Evolutionary conservation across 2,113 vertebrate genomes (phyloP), one percentile per base, ranked within the genome.

Genomic region (Girardinichthys multiradiatus): DNA sequence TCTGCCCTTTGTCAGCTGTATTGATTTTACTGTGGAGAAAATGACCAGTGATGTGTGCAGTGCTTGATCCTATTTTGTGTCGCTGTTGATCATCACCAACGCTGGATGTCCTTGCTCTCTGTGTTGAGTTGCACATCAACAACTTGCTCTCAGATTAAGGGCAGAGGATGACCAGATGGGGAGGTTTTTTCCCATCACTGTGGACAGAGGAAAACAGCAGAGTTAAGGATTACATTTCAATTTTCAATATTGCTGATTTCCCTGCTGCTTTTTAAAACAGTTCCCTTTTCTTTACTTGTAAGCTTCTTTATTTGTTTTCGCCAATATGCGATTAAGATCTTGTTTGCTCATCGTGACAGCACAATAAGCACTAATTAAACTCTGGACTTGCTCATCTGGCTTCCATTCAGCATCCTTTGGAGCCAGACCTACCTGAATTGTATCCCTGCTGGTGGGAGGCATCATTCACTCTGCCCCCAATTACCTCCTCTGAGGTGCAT

Each of bases 401-500:
- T 2, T 70, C 57, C 5, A 12, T 62, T 77, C 57, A 30, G 57
- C 68, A 48, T 68, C 74, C 72, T 81, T 19, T 61, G 45, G 30
- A 71, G 48, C 48, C 14, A 68, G 63, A 57, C 29, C 64, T 30
- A 74, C 65, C 45, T 82, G 82, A 37, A 75, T 69, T 64, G 68
- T 45, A 14, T 78, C 66, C 63, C 2, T 21, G 28, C 54, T 30
- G 12, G 65, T 64, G 45, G 76, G 84, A 77, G 63, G 48, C 80
- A 90, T 90, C 84, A 29, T 66, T 91, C 84, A 87, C 86, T 85
- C 74, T 74, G 78, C 76, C 82, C 84, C 86, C 61, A 63, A 89
- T 89, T 91, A 90, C 70, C 75, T 79, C 86, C 86, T 84, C 61
- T 77, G 87, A 83, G 89, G 71, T 72, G 68, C 85, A 90, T 93